Base-by-base conservation (phyloP, 2,888 invertebrate genomes). In the Tenthredo distinguenda region DNA sequence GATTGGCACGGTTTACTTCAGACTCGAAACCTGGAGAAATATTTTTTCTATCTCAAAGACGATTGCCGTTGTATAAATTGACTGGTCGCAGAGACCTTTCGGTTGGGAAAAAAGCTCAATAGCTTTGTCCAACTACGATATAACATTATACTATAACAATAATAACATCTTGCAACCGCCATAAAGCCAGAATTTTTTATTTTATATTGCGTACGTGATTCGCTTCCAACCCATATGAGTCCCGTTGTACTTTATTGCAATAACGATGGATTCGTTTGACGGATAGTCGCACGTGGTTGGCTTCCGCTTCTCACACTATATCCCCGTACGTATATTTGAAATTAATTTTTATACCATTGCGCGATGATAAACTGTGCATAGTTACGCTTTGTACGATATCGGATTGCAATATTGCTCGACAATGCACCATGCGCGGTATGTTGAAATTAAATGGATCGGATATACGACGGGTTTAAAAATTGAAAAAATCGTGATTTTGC, bases 121-220 rank as follows among this genome's bases (percentile, higher is more conserved):
- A 77, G 47, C 77, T 77, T 34, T 50, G 34, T 77, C 77, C 50
- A 50, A 34, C 55, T 55, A 50, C 77, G 31, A 34, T 77, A 55
- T 34, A 50, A 77, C 77, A 50, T 77, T 74, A 74, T 21, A 43
- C 50, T 43, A 50, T 55, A 74, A 74, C 74, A 74, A 77, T 77
- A 77, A 55, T 50, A 77, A 50, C 77, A 77, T 77, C 26, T 55
- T 77, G 77, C 77, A 50, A 77, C 77, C 47, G 55, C 77, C 31
- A 50, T 77, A 55, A 77, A 77, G 55, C 55, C 34, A 26, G 77
- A 77, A 77, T 77, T 77, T 77, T 77, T 77, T 50, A 50, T 77
- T 77, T 50, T 50, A 77, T 77, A 77, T 34, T 50, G 77, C 77
- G 77, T 77, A 77, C 77, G 77, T 77, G 77, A 77, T 77, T 55